A percentile compares a stretch with the other conserved stretches of the same genome.
Evolutionary conservation across 2,113 vertebrate species (phyloP).

Genomic region (Neofelis nebulosa): DNA sequence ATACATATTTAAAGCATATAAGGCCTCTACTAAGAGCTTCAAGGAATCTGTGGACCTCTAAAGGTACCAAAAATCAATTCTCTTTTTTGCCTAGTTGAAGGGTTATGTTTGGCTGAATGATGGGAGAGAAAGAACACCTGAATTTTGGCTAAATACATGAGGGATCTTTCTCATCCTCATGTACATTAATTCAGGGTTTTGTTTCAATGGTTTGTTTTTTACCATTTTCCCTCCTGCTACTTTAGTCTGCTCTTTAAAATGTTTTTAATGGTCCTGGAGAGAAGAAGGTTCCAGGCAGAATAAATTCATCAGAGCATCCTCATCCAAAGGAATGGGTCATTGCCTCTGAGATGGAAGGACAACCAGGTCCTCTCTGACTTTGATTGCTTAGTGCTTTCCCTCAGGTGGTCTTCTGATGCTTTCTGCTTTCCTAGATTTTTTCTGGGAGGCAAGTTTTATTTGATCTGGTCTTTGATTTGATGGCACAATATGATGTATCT

Average conservation of each 20-base stretch:
- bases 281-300: neutral
- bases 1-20: neutral
- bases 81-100: neutral
- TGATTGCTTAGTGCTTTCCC: neutral
- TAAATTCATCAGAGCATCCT: neutral
- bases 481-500: neutral
- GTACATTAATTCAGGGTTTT: neutral
- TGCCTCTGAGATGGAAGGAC: neutral
- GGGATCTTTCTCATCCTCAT: neutral
- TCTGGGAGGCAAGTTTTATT: neutral
- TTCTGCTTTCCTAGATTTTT: neutral
- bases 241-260: neutral
- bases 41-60: neutral
- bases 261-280: conserved; percentile 5
- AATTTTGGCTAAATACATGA: neutral
- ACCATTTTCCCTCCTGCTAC: neutral
- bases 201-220: neutral
- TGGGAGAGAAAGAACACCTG: neutral
- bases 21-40: neutral
- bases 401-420: too few relatives aligned
- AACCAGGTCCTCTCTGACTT: neutral
- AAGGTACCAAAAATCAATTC: neutral
- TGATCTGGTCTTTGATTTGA: neutral
- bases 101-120: neutral
- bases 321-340: neutral